Evolutionary conservation across 2,797 vertebrate genomes (phyloP).

Genomic region (Amblyopsis hoosieri): DNA sequence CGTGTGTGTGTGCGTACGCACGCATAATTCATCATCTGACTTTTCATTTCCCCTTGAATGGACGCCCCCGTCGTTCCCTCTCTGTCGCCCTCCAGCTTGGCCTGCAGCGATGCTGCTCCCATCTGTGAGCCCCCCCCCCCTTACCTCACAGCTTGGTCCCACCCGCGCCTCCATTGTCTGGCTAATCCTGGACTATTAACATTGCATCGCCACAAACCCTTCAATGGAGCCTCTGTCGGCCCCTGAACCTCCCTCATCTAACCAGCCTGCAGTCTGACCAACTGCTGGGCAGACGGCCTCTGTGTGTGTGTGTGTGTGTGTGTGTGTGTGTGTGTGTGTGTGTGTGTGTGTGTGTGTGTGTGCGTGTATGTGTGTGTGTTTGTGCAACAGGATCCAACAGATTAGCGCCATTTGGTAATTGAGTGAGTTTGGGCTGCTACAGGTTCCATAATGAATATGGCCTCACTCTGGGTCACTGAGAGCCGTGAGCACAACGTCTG

Average conservation of each 20-base stretch:
- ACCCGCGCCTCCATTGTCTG: slow-evolving; percentile 59
- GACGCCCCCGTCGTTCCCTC: slow-evolving; percentile 1
- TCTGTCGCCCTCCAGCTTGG: slow-evolving; percentile 16
- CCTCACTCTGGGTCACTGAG: slow-evolving; percentile 6
- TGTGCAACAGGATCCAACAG: slow-evolving; percentile 52
- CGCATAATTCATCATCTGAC: neutral
- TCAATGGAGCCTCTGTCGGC: slow-evolving; percentile 35
- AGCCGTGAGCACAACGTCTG: too few species aligned
- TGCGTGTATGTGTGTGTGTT: slow-evolving; percentile 19
- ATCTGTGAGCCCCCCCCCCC: slow-evolving; percentile 64
- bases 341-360: neutral
- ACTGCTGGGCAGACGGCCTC: slow-evolving; percentile 17
- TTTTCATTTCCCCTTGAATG: slow-evolving; percentile 7
- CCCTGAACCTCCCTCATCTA: slow-evolving; percentile 50
- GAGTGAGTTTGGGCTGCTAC: slow-evolving; percentile 14
- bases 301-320: neutral
- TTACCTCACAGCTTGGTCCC: slow-evolving; percentile 63
- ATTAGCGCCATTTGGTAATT: slow-evolving; percentile 54
- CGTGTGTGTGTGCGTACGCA: neutral
- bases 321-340: neutral
- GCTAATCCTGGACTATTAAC: slow-evolving; percentile 69
- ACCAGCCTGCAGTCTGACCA: slow-evolving; percentile 64
- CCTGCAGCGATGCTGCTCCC: slow-evolving; percentile 58
- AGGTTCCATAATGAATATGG: slow-evolving; percentile 46
- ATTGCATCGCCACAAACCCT: slow-evolving; percentile 46